phyloP scores from a whole-genome alignment of 2,113 vertebrate species.

The Anolis sagrei region DNA sequence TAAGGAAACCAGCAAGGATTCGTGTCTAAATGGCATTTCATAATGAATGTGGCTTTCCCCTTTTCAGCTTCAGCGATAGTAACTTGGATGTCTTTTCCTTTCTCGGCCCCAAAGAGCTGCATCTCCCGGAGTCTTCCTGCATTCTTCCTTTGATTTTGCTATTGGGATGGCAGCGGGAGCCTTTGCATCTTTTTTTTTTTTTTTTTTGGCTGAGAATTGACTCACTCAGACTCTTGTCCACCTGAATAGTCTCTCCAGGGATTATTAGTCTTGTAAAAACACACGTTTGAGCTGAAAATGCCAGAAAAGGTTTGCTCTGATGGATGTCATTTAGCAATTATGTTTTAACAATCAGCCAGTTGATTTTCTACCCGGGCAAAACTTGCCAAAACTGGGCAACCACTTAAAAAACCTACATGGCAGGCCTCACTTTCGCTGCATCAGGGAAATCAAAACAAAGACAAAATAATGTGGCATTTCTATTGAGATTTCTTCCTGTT shows the following conservation, averaged over 20 bases:
- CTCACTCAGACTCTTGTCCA: not conserved
- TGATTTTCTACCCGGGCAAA: too few species aligned
- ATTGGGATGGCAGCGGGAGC: not conserved
- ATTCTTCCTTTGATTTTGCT: not conserved
- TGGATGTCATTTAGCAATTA: slow-evolving; percentile 1
- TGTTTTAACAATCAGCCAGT: not conserved
- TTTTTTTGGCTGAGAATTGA: not conserved
- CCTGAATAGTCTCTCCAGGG: not conserved
- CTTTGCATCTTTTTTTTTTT: not conserved
- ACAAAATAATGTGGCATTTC: not conserved
- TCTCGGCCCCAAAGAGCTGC: not conserved
- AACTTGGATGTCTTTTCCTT: not conserved
- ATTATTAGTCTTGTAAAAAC: slow-evolving; percentile 3
- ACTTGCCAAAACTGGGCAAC: not conserved
- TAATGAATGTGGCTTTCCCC: not conserved
- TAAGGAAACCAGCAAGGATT: not conserved
- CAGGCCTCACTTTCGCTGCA: not conserved
- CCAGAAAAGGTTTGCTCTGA: not conserved
- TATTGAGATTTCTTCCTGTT: not conserved
- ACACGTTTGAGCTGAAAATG: slow-evolving; percentile 13
- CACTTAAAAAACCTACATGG: not conserved
- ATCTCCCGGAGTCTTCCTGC: not conserved
- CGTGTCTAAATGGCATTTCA: not conserved
- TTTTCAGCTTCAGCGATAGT: not conserved
- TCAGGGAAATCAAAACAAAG: not conserved